Evolutionary conservation across 1,140 invertebrate genomes (phyloP).

Genomic region (Trachelipus rathkii): DNA sequence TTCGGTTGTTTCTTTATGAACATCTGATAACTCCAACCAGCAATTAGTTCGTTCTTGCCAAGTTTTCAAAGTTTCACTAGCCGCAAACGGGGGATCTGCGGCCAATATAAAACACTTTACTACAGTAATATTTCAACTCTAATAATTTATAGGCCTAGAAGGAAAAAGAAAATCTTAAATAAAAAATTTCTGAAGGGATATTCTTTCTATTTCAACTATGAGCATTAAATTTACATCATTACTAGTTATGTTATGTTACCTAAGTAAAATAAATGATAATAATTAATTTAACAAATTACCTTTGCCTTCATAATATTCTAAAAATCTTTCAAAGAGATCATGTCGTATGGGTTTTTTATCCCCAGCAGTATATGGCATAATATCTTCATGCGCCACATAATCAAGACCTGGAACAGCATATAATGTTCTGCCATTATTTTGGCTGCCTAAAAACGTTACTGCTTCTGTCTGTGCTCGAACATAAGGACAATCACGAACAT

Average conservation of each 20-base stretch:
- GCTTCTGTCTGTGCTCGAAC: constrained; percentile 92
- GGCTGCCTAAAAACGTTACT: constrained; percentile 94
- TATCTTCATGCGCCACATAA: constrained; percentile 95
- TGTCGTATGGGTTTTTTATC: constrained; percentile 82
- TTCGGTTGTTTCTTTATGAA: constrained; percentile 96
- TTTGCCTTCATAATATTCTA: constrained; percentile 71
- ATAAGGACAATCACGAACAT: constrained; percentile 90
- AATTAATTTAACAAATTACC: constrained; percentile 57
- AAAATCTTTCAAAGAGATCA: constrained; percentile 94
- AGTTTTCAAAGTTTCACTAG: constrained; percentile 81
- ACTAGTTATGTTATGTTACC: too few relatives aligned
- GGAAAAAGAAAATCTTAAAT: too few relatives aligned
- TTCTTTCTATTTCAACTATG: too few relatives aligned
- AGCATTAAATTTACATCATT: too few relatives aligned
- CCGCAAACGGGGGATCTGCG: constrained; percentile 75
- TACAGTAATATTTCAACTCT: constrained; percentile 35
- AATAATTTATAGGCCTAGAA: constrained; percentile 38
- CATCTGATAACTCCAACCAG: constrained; percentile 91
- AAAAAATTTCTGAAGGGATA: too few relatives aligned
- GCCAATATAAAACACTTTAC: not conserved
- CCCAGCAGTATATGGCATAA: constrained; percentile 74
- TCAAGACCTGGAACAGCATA: constrained; percentile 94
- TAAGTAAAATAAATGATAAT: not conserved
- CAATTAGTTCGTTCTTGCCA: constrained; percentile 98
- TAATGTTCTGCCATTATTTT: constrained; percentile 76